Conservation (phyloP, 2,888 invertebrate genomes). For the Pollenia griseotomentosa region DNA sequence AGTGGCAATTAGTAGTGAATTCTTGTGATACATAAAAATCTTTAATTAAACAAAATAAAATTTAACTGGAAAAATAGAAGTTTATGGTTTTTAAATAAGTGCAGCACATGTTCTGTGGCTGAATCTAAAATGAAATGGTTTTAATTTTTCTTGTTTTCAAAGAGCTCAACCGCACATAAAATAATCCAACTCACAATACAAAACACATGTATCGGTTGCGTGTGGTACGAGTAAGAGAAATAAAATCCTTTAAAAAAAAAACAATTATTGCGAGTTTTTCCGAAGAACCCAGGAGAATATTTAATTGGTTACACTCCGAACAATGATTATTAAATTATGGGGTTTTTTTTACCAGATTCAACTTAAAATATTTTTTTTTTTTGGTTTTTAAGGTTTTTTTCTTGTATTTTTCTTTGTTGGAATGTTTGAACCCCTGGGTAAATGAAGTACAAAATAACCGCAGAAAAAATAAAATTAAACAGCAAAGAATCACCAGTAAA, state of each 20-base stretch:
- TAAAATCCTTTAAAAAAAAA: conserved; percentile 9
- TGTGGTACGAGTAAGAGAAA: conserved; percentile 2
- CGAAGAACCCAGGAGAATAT: conserved; percentile 6
- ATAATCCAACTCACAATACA: neutral
- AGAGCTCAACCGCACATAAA: neutral
- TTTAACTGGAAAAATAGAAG: neutral
- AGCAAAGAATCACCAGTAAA: neutral
- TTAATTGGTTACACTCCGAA: neutral
- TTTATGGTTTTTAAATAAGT: conserved; percentile 43
- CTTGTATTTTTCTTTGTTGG: neutral
- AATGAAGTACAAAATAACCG: conserved; percentile 44
- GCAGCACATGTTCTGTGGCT: conserved; percentile 47
- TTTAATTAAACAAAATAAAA: conserved; percentile 49
- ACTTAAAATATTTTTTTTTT: neutral
- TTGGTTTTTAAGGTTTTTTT: neutral
- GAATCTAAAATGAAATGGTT: conserved; percentile 31
- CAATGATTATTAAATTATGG: neutral
- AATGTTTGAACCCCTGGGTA: conserved; percentile 12
- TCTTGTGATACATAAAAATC: conserved; percentile 20
- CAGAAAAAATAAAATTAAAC: conserved; percentile 28
- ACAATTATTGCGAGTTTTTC: neutral
- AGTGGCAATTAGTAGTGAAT: neutral
- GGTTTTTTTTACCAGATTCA: no score
- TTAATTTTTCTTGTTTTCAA: conserved; percentile 8
- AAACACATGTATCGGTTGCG: conserved; percentile 18